Base-by-base conservation (phyloP, 2,797 vertebrate species). In the Pelochelys cantorii region DNA sequence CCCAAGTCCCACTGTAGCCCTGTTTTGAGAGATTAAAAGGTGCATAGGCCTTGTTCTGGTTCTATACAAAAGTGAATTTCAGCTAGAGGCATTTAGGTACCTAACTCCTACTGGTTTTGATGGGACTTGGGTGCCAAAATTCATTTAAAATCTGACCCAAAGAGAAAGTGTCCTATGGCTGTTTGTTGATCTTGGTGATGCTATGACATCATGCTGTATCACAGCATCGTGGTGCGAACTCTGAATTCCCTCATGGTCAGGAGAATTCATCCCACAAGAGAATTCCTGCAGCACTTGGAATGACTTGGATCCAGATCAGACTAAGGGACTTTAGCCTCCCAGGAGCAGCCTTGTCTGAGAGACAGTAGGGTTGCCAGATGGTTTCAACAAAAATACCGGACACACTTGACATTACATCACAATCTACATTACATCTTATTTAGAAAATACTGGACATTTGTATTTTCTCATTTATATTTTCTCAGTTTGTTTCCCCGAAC, bases 191-290 rank as follows among this genome's bases (percentile, higher is more conserved):
- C 81, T 87, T n/a, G 94, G 27, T 1, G 14, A 71, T 56, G n/a
- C 22, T 52, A 79, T 1, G 20, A 25, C 54, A 82, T 34, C 42
- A 56, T 31, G 4, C 77, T 77, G 56, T 34, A 48, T 71, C 2
- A 71, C 31, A 0, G 0, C 37, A 48, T 0, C 74, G 29, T 52
- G 25, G 48, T 77, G 25, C 23, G 52, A 77, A 77, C 37, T 17
- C 14, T 52, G 9, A 71, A 71, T 71, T 71, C 68, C 17, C 20
- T 71, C 34, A 37, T 9, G 10, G n/a, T 34, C 65, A 34, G 65
- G 65, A 7, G 42, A 48, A 48, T 48, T 48, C 10, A 17, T 71
- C 34, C 34, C 18, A 11, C 34, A 5, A 20, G 0, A 37, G 6
- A 48, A 27, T 5, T 3, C 17, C 83, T 54, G 29, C 57, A 82